Conservation (phyloP, 1,140 invertebrate genomes). For the Augochlora pura region DNA sequence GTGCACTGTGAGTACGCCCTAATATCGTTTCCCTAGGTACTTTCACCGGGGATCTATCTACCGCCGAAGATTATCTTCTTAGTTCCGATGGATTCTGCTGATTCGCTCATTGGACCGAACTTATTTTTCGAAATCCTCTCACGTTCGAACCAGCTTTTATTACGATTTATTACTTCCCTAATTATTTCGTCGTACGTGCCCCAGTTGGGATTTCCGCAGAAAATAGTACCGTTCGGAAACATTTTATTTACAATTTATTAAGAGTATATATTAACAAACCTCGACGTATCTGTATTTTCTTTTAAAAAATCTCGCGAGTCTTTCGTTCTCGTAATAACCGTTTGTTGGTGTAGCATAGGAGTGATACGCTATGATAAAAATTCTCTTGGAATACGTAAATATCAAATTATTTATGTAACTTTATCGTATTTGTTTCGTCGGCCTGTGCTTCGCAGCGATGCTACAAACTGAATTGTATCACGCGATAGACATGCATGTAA, state of each 20-base stretch:
- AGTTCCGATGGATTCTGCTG: slow-evolving; percentile 25
- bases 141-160: neutral
- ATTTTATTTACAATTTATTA: too few species aligned
- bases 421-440: neutral
- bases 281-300: too few species aligned
- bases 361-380: neutral
- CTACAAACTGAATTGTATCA: slow-evolving; percentile 16
- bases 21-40: slow-evolving; percentile 37
- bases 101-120: neutral
- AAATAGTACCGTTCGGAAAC: too few species aligned
- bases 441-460: neutral
- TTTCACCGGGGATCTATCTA: slow-evolving; percentile 25
- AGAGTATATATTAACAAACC: too few species aligned
- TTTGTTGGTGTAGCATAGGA: neutral
- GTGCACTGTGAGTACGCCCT: slow-evolving; percentile 89
- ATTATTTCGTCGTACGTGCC: neutral
- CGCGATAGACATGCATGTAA: slow-evolving; percentile 6
- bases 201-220: neutral
- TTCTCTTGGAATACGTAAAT: neutral
- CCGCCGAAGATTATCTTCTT: slow-evolving; percentile 32
- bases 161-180: neutral
- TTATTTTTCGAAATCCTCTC: slow-evolving; percentile 7
- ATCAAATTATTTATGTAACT: slow-evolving; percentile 18
- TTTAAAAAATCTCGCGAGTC: too few species aligned
- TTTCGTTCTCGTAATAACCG: neutral